These are phyloP conservation scores for Catostylus mosaicus DNA, from an alignment of 30 jellyfish, hydroid and myxozoan species.

Conservation along the genomic window DNA sequence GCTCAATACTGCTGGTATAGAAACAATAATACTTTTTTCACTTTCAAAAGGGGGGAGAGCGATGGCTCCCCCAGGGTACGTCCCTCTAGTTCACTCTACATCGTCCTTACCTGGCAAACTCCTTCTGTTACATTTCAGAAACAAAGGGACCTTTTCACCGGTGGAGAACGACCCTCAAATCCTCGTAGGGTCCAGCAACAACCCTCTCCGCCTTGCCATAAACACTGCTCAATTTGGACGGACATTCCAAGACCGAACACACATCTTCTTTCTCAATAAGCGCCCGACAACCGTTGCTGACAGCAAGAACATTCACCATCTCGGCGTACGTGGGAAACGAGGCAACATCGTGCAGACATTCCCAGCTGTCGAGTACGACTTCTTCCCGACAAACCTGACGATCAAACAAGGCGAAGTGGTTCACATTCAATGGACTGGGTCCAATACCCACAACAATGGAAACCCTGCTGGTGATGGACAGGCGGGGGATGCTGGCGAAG, in stretches of 20 bases:
- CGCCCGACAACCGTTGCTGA: constrained; percentile 64
- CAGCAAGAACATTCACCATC: constrained; percentile 54
- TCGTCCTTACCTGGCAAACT: too few relatives aligned
- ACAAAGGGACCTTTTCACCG: constrained; percentile 68
- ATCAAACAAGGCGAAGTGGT: constrained; percentile 71
- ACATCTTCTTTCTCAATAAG: constrained; percentile 53
- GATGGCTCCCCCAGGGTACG: too few relatives aligned
- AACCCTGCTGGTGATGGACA: constrained; percentile 98
- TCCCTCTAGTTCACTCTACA: too few relatives aligned
- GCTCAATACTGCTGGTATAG: too few relatives aligned
- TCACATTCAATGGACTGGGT: constrained; percentile 96
- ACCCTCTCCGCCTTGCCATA: constrained; percentile 85
- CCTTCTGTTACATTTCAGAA: constrained; percentile 29
- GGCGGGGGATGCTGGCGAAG: constrained; percentile 97
- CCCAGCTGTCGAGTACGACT: constrained; percentile 99
- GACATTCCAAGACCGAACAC: constrained; percentile 97
- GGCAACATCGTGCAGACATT: constrained; percentile 86
- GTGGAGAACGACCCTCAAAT: constrained; percentile 92
- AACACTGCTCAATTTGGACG: constrained; percentile 99
- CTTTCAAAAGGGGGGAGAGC: too few relatives aligned
- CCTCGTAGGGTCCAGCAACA: constrained; percentile 78
- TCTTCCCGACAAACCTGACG: constrained; percentile 83
- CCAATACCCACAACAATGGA: constrained; percentile 91
- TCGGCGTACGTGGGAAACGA: constrained; percentile 85
- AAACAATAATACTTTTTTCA: too few relatives aligned